Base-by-base conservation (phyloP, 2,113 vertebrate genomes). In the Trematomus loennbergii region DNA sequence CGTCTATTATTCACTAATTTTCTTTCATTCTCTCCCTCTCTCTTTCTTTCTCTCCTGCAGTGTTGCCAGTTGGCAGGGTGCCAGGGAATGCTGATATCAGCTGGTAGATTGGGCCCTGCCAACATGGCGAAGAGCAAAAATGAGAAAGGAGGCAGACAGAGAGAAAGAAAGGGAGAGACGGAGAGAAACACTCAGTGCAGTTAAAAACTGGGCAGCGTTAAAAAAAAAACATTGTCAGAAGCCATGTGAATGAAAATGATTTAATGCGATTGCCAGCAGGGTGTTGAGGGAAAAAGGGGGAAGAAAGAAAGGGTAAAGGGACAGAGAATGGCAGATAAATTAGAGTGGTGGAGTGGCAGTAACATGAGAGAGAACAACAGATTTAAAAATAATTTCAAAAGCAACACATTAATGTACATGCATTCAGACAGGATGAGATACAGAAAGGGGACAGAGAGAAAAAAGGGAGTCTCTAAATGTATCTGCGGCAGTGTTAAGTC, bases 71-170 rank as follows among this genome's bases (percentile, higher is more conserved):
- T 95, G 95, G 95, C 94, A 46, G 57, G 16, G 77, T 93, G 95
- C 95, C 95, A 95, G 92, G 93, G 95, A 95, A 96, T 95, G 95
- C 95, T 95, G 94, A 93, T 96, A 95, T 96, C 95, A 96, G 95
- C 95, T 95, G 95, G 95, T 95, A 92, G 93, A 95, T 92, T 93
- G 91, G 94, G 94, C 91, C 93, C 92, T 95, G 95, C 94, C 94
- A 95, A 95, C 94, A 95, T 95, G 94, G 94, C 92, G 93, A 94
- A 82, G 88, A 90, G 92, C 91, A 89, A 78, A 75, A 88, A 86
- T 49, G 73, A 85, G 75, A 90, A 89, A 86, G 80, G 73, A 87
- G 83, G 71, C 81, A 90, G 85, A 91, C 81, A 73, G 79, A 87
- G 86, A 81, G 78, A 75, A 81, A 90, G 74, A 86, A 62, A 82